phyloP scores from a whole-genome alignment of 2,888 invertebrate genomes.

The Petrophora chlorosata region DNA sequence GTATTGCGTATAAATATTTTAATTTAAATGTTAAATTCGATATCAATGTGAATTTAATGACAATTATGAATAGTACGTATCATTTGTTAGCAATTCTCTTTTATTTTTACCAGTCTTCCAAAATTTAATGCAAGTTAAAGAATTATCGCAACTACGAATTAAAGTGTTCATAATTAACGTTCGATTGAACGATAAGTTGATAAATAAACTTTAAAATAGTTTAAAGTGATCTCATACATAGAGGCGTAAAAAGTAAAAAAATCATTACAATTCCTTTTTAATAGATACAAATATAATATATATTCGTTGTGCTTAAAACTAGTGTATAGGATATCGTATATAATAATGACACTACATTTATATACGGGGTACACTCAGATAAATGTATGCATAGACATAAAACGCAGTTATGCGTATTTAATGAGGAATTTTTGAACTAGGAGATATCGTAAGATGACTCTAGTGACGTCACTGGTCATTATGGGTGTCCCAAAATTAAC shows the following conservation, averaged over 20 bases:
- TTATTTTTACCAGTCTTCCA: slow-evolving; percentile 17
- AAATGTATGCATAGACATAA: background rate
- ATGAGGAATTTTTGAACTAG: background rate
- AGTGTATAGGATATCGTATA: slow-evolving; percentile 5
- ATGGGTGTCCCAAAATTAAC: too few relatives aligned
- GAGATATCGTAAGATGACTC: slow-evolving; percentile 33
- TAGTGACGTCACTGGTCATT: too few relatives aligned
- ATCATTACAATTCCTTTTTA: slow-evolving; percentile 15
- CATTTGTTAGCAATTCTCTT: slow-evolving; percentile 6
- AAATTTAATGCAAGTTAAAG: background rate
- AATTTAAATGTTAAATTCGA: slow-evolving; percentile 26
- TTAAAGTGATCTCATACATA: background rate
- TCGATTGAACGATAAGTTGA: too few relatives aligned
- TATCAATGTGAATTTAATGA: slow-evolving; percentile 18
- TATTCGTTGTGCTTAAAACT: slow-evolving; percentile 17
- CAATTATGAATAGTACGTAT: slow-evolving; percentile 20
- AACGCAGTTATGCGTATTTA: background rate
- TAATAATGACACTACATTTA: slow-evolving; percentile 11
- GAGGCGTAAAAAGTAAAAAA: background rate
- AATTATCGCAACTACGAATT: too few relatives aligned
- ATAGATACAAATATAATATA: slow-evolving; percentile 5
- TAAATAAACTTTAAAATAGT: background rate
- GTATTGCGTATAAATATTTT: background rate
- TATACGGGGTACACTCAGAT: slow-evolving; percentile 1
- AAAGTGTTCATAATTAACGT: too few relatives aligned